Percentiles rank a stretch among this genome's conserved stretches.
phyloP scores from a whole-genome alignment of 37 sponge, comb jelly and placozoan genomes.

The Tethya wilhelma region DNA sequence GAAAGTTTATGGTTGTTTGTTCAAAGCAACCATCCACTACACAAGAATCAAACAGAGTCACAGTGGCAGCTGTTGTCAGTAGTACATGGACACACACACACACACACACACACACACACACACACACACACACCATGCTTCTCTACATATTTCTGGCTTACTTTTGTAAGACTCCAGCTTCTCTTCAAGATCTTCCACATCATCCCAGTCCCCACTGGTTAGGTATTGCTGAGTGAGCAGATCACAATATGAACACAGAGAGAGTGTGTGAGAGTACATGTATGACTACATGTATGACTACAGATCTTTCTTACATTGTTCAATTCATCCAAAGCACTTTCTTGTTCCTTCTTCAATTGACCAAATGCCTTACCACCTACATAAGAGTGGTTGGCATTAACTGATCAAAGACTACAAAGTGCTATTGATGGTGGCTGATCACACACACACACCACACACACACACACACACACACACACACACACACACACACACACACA shows the following conservation, averaged over 20 bases:
- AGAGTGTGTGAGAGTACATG: not conserved
- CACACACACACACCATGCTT: no score
- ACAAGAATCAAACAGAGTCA: no score
- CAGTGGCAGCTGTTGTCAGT: no score
- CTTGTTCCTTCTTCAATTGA: slow-evolving; percentile 64
- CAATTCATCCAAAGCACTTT: slow-evolving; percentile 60
- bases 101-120: no score
- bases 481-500: slow-evolving; percentile 18
- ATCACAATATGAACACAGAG: not conserved
- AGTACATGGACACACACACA: no score
- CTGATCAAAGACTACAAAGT: no score
- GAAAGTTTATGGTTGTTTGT: no score
- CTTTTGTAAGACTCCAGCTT: slow-evolving; percentile 84
- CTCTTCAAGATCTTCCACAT: slow-evolving; percentile 84
- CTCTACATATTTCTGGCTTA: slow-evolving; percentile 42
- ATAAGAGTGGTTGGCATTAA: no score
- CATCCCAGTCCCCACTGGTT: slow-evolving; percentile 81
- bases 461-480: slow-evolving; percentile 2
- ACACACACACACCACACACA: not conserved
- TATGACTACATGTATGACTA: not conserved
- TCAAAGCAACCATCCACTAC: no score
- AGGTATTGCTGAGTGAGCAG: slow-evolving; percentile 7
- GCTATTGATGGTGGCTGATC: no score
- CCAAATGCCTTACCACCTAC: slow-evolving; percentile 90
- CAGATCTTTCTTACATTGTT: slow-evolving; percentile 56